Conservation (phyloP, 2,888 invertebrate genomes). For the Melangyna quadrimaculata region DNA sequence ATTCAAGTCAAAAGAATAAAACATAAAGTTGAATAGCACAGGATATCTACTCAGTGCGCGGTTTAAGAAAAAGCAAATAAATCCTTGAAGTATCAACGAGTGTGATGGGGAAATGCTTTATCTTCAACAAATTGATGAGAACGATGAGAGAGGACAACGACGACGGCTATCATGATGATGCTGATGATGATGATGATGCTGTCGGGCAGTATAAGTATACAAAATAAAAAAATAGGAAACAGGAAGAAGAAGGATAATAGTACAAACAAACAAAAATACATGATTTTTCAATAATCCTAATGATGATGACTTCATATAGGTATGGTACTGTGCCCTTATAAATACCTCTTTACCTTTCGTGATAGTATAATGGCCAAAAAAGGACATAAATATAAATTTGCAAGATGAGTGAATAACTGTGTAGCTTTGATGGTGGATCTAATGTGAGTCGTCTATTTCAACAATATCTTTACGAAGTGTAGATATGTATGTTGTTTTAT, state of each 20-base stretch:
- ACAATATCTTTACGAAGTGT: constrained; percentile 11
- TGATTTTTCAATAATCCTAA: constrained; percentile 72
- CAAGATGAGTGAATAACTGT: constrained; percentile 69
- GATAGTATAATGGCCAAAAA: constrained; percentile 52
- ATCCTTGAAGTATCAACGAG: constrained; percentile 59
- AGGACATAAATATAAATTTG: constrained; percentile 67
- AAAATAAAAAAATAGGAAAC: constrained; percentile 33
- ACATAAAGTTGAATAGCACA: constrained; percentile 36
- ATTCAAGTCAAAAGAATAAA: constrained; percentile 28
- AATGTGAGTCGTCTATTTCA: constrained; percentile 32
- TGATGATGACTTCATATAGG: constrained; percentile 66
- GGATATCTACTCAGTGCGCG: constrained; percentile 27
- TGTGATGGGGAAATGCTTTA: constrained; percentile 60
- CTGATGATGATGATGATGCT: constrained; percentile 14
- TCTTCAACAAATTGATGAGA: constrained; percentile 68
- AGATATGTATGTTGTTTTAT: not conserved
- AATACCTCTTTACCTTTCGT: not conserved
- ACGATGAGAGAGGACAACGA: constrained; percentile 41
- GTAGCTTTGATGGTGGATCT: constrained; percentile 27
- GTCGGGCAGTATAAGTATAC: not conserved
- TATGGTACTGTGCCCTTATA: not conserved
- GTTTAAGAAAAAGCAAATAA: constrained; percentile 71
- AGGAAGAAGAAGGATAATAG: constrained; percentile 64
- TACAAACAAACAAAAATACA: constrained; percentile 69
- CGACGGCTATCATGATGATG: not conserved